Percentiles rank a stretch among this genome's conserved stretches.
Evolutionary conservation across 2,113 vertebrate species (phyloP).

Genomic region (Orientallactaga bullata): DNA sequence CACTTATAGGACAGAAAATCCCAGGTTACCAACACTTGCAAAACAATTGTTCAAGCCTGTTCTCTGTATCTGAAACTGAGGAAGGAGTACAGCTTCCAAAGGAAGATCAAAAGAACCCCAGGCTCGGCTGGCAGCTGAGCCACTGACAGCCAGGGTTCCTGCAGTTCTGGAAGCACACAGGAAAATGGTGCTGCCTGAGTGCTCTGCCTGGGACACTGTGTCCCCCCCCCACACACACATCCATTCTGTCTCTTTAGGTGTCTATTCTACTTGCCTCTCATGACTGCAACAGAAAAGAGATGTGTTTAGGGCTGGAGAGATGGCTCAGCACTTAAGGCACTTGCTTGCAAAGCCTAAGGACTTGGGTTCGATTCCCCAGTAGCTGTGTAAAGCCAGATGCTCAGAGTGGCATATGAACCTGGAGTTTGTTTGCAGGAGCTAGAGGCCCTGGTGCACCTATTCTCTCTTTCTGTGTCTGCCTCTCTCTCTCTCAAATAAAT

Average conservation of each 20-base stretch:
- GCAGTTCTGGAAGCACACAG: slow-evolving; percentile 72
- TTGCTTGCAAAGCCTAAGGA: no score
- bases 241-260: neutral
- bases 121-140: slow-evolving; percentile 76
- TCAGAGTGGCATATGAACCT: no score
- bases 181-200: neutral
- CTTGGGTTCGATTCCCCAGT: no score
- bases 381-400: no score
- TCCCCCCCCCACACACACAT: no score
- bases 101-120: slow-evolving; percentile 71
- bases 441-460: no score
- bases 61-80: slow-evolving; percentile 66
- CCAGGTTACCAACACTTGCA: slow-evolving; percentile 79
- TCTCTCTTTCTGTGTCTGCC: no score
- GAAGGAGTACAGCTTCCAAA: slow-evolving; percentile 60
- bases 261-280: neutral
- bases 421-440: no score
- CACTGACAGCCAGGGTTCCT: slow-evolving; percentile 79
- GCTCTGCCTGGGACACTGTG: neutral
- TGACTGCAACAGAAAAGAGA: neutral
- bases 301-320: neutral
- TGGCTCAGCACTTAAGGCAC: no score
- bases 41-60: slow-evolving; percentile 73
- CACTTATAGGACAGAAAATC: slow-evolving; percentile 77
- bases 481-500: no score